Conservation (phyloP, 2,797 vertebrate species). For the Hydrophis major region DNA sequence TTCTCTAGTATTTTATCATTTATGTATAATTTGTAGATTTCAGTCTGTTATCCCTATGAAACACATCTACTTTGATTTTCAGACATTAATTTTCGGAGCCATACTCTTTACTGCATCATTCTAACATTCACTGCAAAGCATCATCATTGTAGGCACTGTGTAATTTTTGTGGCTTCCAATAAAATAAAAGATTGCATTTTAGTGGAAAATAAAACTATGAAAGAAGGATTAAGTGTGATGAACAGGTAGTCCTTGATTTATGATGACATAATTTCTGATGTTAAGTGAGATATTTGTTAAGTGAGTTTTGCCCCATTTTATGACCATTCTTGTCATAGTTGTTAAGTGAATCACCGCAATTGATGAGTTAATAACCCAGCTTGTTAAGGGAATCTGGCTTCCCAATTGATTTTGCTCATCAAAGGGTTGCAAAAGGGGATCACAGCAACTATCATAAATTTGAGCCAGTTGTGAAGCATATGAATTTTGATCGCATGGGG, state of each 20-base stretch:
- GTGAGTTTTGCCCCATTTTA: too few species aligned
- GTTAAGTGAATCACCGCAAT: too few species aligned
- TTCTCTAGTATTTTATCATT: background rate
- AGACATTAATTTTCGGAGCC: background rate
- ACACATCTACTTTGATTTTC: background rate
- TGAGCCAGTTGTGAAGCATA: too few species aligned
- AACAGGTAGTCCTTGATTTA: background rate
- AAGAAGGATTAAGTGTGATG: constrained; percentile 49
- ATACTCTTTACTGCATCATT: background rate
- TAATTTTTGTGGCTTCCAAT: constrained; percentile 39
- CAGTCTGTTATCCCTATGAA: background rate
- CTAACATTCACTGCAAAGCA: background rate
- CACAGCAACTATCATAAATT: too few species aligned
- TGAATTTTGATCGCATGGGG: too few species aligned
- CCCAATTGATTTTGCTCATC: too few species aligned
- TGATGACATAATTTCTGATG: too few species aligned
- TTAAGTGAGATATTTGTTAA: too few species aligned
- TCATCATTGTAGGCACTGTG: background rate
- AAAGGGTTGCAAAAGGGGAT: too few species aligned
- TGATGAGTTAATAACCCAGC: too few species aligned
- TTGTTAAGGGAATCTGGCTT: too few species aligned
- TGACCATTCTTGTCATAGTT: too few species aligned
- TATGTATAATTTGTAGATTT: background rate
- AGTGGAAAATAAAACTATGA: constrained; percentile 51
- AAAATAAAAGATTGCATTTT: constrained; percentile 38